These are phyloP conservation scores for Nipponia nippon DNA, from an alignment of 2,113 vertebrate species.

Conservation along the genomic window DNA sequence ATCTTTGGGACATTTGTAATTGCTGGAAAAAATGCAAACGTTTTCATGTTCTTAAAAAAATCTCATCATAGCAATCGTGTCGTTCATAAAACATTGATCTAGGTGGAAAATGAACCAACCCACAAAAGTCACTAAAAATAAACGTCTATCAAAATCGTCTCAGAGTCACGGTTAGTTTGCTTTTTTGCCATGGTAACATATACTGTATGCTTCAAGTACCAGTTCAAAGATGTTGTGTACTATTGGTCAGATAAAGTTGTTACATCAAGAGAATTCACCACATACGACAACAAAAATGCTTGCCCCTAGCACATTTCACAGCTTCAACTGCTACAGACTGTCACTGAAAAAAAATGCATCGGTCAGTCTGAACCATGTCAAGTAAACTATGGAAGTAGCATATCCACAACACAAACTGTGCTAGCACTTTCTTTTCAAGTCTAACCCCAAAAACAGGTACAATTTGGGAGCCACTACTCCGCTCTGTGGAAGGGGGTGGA, in stretches of 20 bases:
- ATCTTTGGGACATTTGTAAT: conserved; percentile 80
- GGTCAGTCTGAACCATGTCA: conserved; percentile 84
- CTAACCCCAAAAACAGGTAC: conserved; percentile 71
- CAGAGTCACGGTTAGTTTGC: conserved; percentile 65
- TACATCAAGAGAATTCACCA: conserved; percentile 79
- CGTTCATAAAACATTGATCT: conserved; percentile 72
- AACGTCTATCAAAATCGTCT: conserved; percentile 72
- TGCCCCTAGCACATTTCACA: conserved; percentile 84
- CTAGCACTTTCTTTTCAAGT: conserved; percentile 81
- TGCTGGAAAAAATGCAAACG: conserved; percentile 62
- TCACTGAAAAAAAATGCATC: conserved; percentile 76
- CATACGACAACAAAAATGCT: conserved; percentile 78
- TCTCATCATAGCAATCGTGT: conserved; percentile 64
- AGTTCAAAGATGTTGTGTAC: conserved; percentile 71
- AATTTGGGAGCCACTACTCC: conserved; percentile 66
- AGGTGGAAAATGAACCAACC: conserved; percentile 74
- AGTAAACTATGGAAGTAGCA: conserved; percentile 86
- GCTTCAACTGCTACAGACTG: conserved; percentile 82
- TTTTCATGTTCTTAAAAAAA: conserved; percentile 59
- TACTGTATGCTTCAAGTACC: conserved; percentile 80
- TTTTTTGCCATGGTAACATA: conserved; percentile 70
- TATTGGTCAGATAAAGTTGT: conserved; percentile 77
- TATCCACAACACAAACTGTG: conserved; percentile 83
- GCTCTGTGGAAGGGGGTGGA: conserved; percentile 70
- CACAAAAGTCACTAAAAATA: conserved; percentile 77